These are phyloP conservation scores for Macroramphosus scolopax DNA, from an alignment of 2,797 vertebrate species.

Conservation along the genomic window DNA sequence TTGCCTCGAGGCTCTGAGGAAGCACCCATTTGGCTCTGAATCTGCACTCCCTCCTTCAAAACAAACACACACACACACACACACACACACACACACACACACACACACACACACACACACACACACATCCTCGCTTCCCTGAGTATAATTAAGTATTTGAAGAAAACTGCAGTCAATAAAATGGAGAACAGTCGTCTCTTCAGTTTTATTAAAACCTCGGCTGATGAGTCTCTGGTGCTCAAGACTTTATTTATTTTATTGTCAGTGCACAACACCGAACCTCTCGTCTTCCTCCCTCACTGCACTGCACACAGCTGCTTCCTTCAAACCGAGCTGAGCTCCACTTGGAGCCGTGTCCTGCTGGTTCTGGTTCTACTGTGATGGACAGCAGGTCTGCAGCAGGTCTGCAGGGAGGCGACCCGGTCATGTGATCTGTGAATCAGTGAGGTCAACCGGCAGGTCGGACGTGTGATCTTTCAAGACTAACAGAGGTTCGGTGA, in stretches of 20 bases:
- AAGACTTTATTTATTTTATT: constrained; percentile 27
- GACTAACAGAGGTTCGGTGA: too few species aligned
- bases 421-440: too few species aligned
- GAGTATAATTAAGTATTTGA: constrained; percentile 51
- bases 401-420: too few species aligned
- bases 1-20: constrained; percentile 56
- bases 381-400: too few species aligned
- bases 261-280: too few species aligned
- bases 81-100: not conserved
- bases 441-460: too few species aligned
- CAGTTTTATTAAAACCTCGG: constrained; percentile 26
- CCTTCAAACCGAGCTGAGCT: too few species aligned
- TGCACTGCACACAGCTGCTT: too few species aligned
- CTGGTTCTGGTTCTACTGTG: too few species aligned
- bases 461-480: too few species aligned
- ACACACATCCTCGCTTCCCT: constrained; percentile 3
- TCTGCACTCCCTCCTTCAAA: constrained; percentile 22
- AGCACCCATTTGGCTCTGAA: constrained; percentile 55
- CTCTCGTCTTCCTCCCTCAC: too few species aligned
- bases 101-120: constrained; percentile 1
- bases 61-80: constrained; percentile 4
- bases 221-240: constrained; percentile 24
- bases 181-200: constrained; percentile 23
- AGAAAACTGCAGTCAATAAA: constrained; percentile 47
- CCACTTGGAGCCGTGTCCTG: too few species aligned